Base-by-base conservation (phyloP, 2,113 vertebrate genomes). In the Harpagus bidentatus region DNA sequence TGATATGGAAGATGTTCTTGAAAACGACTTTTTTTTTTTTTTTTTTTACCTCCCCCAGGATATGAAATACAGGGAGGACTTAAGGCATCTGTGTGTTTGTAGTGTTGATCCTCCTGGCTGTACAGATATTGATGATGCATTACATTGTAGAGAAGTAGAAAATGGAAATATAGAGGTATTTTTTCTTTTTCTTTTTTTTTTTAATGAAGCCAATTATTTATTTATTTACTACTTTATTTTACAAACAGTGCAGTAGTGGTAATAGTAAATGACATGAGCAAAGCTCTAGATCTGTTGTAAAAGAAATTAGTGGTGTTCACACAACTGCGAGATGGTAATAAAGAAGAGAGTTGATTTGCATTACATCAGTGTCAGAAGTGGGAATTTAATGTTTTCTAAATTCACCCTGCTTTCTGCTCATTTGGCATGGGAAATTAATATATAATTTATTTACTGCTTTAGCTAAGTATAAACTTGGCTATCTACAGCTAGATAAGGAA, bases 71-170 rank as follows among this genome's bases (percentile, higher is more conserved):
- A 98, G 99, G 88, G 98, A 98, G 82, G 99, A 99, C 92, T 97
- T 99, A 78, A 98, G 99, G 66, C 97, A 98, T 86, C 98, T 99
- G 43, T 97, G 59, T 42, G 98, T 99, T 62, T 99, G 99, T 97
- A 99, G 99, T 13, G 99, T 99, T 93, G 99, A 99, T 97, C 99
- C 99, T 81, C 99, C 99, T 16, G 99, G 99, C n/a, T 99, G 99
- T 95, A 99, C 99, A 1, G 99, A 99, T 93, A 99, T 99, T 65
- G 99, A 99, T 36, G 99, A 99, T 78, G 99, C 99, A 7, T 97
- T 99, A 47, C 99, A 99, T 86, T 99, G 97, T 42, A 98, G 98
- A 97, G 98, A 99, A 74, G 96, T 99, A 62, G 97, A 98, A 92
- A 99, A 99, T 72, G 99, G 99, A 92, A 99, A 99, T 97, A 85